These are phyloP conservation scores for Plusia festucae DNA, from an alignment of 2,888 invertebrate species.

Conservation along the genomic window DNA sequence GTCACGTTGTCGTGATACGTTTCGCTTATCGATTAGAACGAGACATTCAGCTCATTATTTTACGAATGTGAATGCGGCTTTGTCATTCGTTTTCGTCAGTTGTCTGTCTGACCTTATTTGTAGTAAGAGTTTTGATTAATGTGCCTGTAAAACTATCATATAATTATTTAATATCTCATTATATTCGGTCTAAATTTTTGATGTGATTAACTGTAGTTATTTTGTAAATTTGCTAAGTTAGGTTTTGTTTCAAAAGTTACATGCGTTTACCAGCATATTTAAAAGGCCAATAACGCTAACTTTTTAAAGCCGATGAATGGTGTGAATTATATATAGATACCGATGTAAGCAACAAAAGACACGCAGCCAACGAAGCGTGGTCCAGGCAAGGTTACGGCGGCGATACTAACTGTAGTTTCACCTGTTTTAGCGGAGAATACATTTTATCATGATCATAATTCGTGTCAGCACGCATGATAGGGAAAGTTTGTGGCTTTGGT, in stretches of 20 bases:
- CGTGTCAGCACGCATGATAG: constrained; percentile 67
- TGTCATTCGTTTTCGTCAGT: constrained; percentile 53
- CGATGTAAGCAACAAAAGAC: constrained; percentile 68
- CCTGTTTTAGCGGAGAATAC: constrained; percentile 64
- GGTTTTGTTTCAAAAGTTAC: neutral
- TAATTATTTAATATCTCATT: neutral
- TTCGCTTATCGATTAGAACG: constrained; percentile 64
- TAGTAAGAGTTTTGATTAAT: constrained; percentile 25
- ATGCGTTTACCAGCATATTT: constrained; percentile 39
- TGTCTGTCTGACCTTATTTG: constrained; percentile 45
- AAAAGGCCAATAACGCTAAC: constrained; percentile 50
- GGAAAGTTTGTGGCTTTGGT: constrained; percentile 67
- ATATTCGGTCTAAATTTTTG: neutral
- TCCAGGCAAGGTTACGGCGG: constrained; percentile 71
- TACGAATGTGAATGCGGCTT: constrained; percentile 42
- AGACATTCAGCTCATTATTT: constrained; percentile 61
- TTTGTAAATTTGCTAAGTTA: neutral
- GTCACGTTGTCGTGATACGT: constrained; percentile 70
- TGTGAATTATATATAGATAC: constrained; percentile 60
- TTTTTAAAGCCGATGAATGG: constrained; percentile 59
- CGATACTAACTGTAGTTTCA: constrained; percentile 70
- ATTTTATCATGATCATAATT: constrained; percentile 65
- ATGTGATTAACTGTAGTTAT: neutral
- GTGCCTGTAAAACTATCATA: constrained; percentile 5
- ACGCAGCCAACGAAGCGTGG: constrained; percentile 70